Percentiles rank a stretch among this genome's conserved stretches.
phyloP scores from a whole-genome alignment of 1,140 invertebrate genomes.

The Zaprionus ornatus region DNA sequence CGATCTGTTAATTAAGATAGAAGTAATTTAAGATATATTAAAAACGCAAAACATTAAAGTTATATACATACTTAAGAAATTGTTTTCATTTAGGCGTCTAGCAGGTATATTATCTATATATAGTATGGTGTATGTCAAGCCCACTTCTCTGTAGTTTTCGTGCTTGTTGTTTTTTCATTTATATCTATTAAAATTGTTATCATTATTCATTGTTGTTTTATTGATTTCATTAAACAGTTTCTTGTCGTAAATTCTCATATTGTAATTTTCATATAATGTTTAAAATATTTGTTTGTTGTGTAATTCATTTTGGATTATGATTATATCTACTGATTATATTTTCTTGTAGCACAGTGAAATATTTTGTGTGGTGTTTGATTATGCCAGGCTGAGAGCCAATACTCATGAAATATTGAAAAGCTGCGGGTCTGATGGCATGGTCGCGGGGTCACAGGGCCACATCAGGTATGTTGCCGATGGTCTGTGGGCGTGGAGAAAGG shows the following conservation, averaged over 20 bases:
- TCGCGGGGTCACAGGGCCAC: neutral
- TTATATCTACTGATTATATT: neutral
- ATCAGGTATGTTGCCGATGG: constrained; percentile 1
- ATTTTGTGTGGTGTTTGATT: constrained; percentile 66
- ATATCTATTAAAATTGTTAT: neutral
- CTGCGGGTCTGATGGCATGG: constrained; percentile 46
- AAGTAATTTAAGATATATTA: too few species aligned
- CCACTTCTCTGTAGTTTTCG: too few species aligned
- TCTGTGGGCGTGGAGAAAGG: constrained; percentile 19
- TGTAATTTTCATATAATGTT: too few species aligned
- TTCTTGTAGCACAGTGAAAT: constrained; percentile 58
- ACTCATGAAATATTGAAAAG: constrained; percentile 79
- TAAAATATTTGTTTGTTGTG: neutral
- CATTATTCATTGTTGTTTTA: neutral
- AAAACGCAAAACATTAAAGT: too few species aligned
- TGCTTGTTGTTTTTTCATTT: too few species aligned
- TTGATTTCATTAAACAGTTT: too few species aligned
- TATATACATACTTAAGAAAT: too few species aligned
- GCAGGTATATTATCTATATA: too few species aligned
- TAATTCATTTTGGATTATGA: neutral
- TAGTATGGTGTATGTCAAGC: too few species aligned
- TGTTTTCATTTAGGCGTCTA: too few species aligned
- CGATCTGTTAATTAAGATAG: too few species aligned
- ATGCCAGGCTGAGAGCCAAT: constrained; percentile 60
- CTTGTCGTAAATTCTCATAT: too few species aligned